Base-by-base conservation (phyloP, 2,797 vertebrate genomes). In the Aythya fuligula region DNA sequence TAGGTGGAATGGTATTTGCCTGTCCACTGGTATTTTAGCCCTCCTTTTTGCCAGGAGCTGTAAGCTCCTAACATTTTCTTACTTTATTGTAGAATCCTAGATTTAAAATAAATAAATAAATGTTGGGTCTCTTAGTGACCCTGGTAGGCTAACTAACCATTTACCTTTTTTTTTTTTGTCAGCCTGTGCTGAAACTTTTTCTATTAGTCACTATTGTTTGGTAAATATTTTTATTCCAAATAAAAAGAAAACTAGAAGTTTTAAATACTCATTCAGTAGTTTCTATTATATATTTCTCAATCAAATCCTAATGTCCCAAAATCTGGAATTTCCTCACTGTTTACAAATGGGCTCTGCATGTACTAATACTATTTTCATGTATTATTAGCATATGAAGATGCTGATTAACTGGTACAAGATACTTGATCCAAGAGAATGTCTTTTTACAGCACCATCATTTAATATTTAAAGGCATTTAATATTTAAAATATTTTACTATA, bases 71-170 rank as follows among this genome's bases (percentile, higher is more conserved):
- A 43, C 36, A 9, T 39, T 87, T 77, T 91, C 69, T 70, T 90
- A 9, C 22, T 91, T 89, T 93, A 56, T 81, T 65, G 85, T 66
- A 69, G 70, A 91, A 43, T 65, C 39, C 11, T 34, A 14, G 30
- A 90, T 47, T 36, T 72, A 57, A 70, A 87, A 51, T 79, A 78
- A 45, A 32, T 2, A 28, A 53, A 28, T n/a, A 71, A 30, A 38
- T 22, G 49, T 51, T 30, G 13, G 77, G 66, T 53, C 30, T 79
- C 38, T 57, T 88, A 87, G 79, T 92, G 60, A 89, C 4, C 25
- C 43, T 77, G 24, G n/a, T 92, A 94, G 27, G 56, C 76, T 95
- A 57, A 93, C 80, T 95, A 57, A 93, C 73, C 51, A 74, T 86
- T 87, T 83, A 3, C 81, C 39, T 84, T 84, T 80, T 19, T 64